Percentiles rank a stretch among this genome's conserved stretches.
Evolutionary conservation across 2,888 invertebrate genomes (phyloP).

Genomic region (Bhutanitis thaidina): DNA sequence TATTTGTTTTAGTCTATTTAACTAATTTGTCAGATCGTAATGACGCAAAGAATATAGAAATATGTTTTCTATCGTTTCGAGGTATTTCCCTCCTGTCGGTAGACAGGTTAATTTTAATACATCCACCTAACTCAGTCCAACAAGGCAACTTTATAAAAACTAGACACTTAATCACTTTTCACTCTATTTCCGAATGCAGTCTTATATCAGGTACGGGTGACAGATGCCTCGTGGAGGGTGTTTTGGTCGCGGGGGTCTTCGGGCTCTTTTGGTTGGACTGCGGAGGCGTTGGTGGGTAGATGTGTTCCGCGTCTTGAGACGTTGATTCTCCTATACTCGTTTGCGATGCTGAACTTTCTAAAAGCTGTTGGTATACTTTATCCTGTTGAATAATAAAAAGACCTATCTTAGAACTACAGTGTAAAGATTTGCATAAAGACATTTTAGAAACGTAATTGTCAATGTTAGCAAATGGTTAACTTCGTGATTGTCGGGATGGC

Average conservation of each 20-base stretch:
- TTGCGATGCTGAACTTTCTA: constrained; percentile 38
- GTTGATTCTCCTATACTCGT: constrained; percentile 31
- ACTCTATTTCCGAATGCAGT: constrained; percentile 29
- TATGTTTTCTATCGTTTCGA: background rate
- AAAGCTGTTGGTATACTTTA: constrained; percentile 54
- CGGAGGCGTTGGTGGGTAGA: constrained; percentile 69
- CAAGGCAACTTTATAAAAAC: background rate
- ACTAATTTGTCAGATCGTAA: constrained; percentile 6
- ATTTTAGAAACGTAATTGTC: no score
- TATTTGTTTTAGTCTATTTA: background rate
- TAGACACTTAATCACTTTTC: constrained; percentile 1
- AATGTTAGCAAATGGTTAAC: no score
- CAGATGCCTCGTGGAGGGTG: constrained; percentile 50
- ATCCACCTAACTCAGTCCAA: background rate
- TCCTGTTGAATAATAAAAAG: constrained; percentile 39
- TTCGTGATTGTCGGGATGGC: no score
- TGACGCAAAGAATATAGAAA: background rate
- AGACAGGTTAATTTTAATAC: background rate
- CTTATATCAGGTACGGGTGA: constrained; percentile 34
- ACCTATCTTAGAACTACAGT: no score
- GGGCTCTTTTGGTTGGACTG: constrained; percentile 71
- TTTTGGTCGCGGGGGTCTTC: constrained; percentile 53
- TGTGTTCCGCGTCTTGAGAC: constrained; percentile 42
- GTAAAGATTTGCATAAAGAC: background rate
- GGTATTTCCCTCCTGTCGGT: constrained; percentile 1